Evolutionary conservation across 2,113 vertebrate genomes (phyloP).

Genomic region (Crotalus viridis): DNA sequence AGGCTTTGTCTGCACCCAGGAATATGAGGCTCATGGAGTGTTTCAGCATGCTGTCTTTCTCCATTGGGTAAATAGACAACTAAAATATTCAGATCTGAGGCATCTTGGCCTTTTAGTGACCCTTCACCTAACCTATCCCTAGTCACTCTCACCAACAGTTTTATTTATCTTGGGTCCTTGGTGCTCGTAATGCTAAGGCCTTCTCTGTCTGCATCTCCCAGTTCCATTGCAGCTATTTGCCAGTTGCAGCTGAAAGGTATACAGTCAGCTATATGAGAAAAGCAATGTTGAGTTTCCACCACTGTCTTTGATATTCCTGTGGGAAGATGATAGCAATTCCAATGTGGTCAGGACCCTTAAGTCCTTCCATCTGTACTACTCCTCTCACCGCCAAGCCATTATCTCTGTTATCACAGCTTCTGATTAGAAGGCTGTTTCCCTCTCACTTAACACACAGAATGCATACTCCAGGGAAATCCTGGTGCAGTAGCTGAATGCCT

Average conservation of each 20-base stretch:
- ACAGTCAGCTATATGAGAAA: constrained; percentile 42
- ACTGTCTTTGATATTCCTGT: constrained; percentile 40
- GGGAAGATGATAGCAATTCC: constrained; percentile 30
- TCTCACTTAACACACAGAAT: constrained; percentile 40
- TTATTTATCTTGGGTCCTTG: constrained; percentile 77
- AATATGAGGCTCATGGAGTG: not conserved
- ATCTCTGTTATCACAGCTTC: constrained; percentile 18
- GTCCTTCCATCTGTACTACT: constrained; percentile 5
- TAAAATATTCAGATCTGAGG: constrained; percentile 74
- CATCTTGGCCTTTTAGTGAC: constrained; percentile 86
- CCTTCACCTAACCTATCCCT: constrained; percentile 79
- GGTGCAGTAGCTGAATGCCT: not conserved
- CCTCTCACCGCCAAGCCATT: not conserved
- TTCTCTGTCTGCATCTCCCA: constrained; percentile 49
- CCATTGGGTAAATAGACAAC: constrained; percentile 78
- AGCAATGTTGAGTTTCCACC: constrained; percentile 51
- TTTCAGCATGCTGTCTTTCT: constrained; percentile 44
- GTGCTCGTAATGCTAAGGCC: constrained; percentile 64
- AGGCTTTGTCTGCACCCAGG: not conserved
- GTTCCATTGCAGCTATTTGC: constrained; percentile 46
- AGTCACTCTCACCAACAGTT: constrained; percentile 81
- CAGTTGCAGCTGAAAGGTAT: constrained; percentile 37
- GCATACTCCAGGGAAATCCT: not conserved
- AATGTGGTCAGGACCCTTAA: constrained; percentile 10
- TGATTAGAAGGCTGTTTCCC: constrained; percentile 16